These are phyloP conservation scores for Vidua macroura DNA, from an alignment of 2,113 vertebrate species.

Conservation along the genomic window DNA sequence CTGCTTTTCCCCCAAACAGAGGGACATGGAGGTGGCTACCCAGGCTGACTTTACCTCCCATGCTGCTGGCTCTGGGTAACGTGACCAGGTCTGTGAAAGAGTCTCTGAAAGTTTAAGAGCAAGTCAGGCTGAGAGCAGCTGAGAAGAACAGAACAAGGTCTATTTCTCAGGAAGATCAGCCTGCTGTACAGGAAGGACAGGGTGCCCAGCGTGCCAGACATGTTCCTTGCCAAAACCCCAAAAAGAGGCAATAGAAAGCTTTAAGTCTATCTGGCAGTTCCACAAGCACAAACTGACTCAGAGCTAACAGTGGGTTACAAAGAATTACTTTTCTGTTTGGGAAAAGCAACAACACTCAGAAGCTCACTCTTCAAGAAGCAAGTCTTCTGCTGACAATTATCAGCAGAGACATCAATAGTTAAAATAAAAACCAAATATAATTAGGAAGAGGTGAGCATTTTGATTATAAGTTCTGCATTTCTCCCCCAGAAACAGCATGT, in stretches of 20 bases:
- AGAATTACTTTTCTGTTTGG: conserved; percentile 10
- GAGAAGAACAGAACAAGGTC: conserved; percentile 1
- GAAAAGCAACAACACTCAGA: not conserved
- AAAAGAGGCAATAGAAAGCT: conserved; percentile 33
- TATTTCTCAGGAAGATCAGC: conserved; percentile 45
- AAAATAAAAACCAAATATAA: not conserved
- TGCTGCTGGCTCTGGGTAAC: not conserved
- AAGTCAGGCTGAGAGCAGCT: not conserved
- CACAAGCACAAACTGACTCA: not conserved
- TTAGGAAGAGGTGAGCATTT: not conserved
- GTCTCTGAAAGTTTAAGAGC: not conserved
- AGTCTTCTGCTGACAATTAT: not conserved
- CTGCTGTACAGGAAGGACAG: conserved; percentile 44
- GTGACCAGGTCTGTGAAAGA: not conserved
- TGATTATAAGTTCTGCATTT: not conserved
- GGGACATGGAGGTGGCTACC: not conserved
- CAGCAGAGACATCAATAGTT: not conserved
- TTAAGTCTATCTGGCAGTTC: conserved; percentile 15
- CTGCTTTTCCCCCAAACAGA: not conserved
- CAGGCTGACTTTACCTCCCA: not conserved
- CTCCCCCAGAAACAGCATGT: not conserved
- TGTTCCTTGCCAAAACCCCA: conserved; percentile 11
- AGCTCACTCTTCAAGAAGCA: not conserved
- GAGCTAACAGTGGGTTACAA: not conserved
- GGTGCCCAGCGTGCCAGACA: not conserved